phyloP scores from a whole-genome alignment of 2,888 invertebrate genomes.

The Cremastobaeus sp. region DNA sequence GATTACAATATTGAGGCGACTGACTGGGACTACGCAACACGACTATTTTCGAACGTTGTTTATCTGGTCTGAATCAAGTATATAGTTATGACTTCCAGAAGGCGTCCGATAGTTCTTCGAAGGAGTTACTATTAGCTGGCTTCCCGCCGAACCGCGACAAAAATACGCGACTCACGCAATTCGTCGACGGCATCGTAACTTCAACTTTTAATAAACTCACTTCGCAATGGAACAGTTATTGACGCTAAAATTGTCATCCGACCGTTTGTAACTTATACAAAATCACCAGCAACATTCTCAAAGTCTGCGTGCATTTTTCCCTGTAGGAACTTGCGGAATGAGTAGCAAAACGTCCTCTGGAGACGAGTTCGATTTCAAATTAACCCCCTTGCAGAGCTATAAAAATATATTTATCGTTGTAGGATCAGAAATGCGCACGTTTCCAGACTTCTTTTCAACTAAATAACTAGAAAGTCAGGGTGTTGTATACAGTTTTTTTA shows the following conservation, averaged over 20 bases:
- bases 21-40: constrained; percentile 25
- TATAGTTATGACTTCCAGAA: constrained; percentile 77
- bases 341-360: too few species aligned
- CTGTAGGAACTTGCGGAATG: too few species aligned
- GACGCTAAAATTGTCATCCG: constrained; percentile 28
- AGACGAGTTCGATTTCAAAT: too few species aligned
- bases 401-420: too few species aligned
- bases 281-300: too few species aligned
- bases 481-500: too few species aligned
- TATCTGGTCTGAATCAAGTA: constrained; percentile 75
- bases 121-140: constrained; percentile 70
- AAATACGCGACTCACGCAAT: constrained; percentile 58
- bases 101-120: constrained; percentile 74
- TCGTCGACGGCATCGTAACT: constrained; percentile 39
- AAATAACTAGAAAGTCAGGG: too few species aligned
- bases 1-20: constrained; percentile 22
- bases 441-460: too few species aligned
- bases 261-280: not conserved
- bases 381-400: too few species aligned
- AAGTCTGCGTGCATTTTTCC: too few species aligned
- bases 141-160: constrained; percentile 51
- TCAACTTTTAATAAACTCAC: constrained; percentile 39
- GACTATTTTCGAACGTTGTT: constrained; percentile 56
- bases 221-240: constrained; percentile 17
- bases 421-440: too few species aligned